These are phyloP conservation scores for Metopia argyrocephala DNA, from an alignment of 2,888 invertebrate species.

Conservation along the genomic window DNA sequence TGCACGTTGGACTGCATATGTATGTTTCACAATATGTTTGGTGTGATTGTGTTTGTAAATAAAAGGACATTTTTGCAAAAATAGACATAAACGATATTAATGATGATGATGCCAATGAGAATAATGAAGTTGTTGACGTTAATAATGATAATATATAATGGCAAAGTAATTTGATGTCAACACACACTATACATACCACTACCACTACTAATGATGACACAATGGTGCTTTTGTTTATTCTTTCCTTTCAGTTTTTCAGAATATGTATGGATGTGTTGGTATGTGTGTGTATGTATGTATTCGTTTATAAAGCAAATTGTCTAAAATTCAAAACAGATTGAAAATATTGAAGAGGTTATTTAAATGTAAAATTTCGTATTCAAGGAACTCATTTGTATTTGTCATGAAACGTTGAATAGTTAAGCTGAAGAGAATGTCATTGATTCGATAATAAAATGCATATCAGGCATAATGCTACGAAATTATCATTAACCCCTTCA, in stretches of 20 bases:
- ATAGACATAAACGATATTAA: too few relatives aligned
- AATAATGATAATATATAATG: background rate
- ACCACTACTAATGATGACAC: constrained; percentile 40
- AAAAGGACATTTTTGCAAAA: constrained; percentile 36
- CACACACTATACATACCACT: too few relatives aligned
- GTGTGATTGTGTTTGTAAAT: background rate
- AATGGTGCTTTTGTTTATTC: background rate
- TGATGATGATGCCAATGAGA: too few relatives aligned
- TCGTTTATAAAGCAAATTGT: background rate
- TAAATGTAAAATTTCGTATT: background rate
- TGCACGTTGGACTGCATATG: background rate
- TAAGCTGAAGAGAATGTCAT: too few relatives aligned
- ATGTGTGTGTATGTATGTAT: background rate
- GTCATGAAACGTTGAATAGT: too few relatives aligned
- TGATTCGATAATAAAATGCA: too few relatives aligned
- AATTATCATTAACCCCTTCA: too few relatives aligned
- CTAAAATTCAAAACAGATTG: background rate
- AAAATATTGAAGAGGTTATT: background rate
- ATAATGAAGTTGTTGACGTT: constrained; percentile 39
- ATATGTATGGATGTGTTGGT: background rate
- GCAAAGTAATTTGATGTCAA: constrained; percentile 54
- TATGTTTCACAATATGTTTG: background rate
- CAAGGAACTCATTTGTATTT: too few relatives aligned
- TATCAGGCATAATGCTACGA: too few relatives aligned
- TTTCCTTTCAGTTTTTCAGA: background rate